These are phyloP conservation scores for Euura lappo DNA, from an alignment of 1,140 invertebrate species.

Conservation along the genomic window DNA sequence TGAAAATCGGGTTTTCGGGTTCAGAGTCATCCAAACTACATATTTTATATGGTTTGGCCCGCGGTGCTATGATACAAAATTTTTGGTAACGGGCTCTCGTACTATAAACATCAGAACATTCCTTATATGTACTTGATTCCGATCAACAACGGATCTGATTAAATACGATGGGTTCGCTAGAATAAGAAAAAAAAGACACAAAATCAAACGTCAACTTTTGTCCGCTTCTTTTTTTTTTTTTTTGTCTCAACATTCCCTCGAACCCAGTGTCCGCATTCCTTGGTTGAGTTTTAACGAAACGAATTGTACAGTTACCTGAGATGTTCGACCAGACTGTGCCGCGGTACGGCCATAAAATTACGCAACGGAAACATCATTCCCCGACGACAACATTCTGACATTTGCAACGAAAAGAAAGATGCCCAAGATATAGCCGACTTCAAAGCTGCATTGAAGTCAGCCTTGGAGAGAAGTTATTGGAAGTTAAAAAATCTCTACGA, in stretches of 20 bases:
- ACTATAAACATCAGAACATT: not conserved
- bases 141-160: not conserved
- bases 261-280: not conserved
- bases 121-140: not conserved
- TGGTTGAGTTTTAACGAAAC: not conserved
- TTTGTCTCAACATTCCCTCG: not conserved
- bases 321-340: constrained; percentile 6
- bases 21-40: no score
- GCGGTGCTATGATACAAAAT: no score
- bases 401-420: not conserved
- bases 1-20: no score
- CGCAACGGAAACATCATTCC: not conserved
- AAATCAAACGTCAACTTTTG: not conserved
- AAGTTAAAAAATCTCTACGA: constrained; percentile 10
- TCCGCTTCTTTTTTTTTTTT: not conserved
- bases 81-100: no score
- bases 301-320: constrained; percentile 11
- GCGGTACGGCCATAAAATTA: constrained; percentile 13
- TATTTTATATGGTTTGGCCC: no score
- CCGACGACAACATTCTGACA: not conserved
- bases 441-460: constrained; percentile 8
- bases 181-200: no score
- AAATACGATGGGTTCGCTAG: not conserved
- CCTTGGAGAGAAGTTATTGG: constrained; percentile 10
- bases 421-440: constrained; percentile 6